A percentile compares a stretch with the other conserved stretches of the same genome.
Conservation (phyloP, 35 echinoderm and acorn worm species). For the Patiria miniata region DNA sequence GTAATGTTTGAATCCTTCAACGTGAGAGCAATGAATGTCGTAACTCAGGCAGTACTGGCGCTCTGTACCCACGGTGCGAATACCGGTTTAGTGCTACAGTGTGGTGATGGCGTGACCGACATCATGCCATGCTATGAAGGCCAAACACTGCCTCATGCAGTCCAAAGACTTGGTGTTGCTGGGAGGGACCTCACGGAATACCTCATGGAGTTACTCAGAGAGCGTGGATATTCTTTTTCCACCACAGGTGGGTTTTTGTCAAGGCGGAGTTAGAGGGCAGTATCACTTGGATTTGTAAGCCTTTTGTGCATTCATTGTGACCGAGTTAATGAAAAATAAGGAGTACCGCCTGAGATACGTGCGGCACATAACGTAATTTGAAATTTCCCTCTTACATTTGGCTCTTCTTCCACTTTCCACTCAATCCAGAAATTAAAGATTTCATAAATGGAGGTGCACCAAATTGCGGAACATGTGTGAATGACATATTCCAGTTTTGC, state of each 20-base stretch:
- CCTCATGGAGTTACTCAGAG: constrained; percentile 2
- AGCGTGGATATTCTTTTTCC: constrained; percentile 19
- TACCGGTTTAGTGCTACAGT: constrained; percentile 5
- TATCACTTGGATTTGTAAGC: too few relatives aligned
- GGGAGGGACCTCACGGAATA: constrained; percentile 45
- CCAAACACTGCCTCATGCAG: background rate
- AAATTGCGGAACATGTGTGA: too few relatives aligned
- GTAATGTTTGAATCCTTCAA: constrained; percentile 57
- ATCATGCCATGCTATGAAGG: constrained; percentile 36
- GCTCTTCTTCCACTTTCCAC: too few relatives aligned
- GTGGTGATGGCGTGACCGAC: constrained; percentile 34
- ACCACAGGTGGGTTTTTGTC: background rate
- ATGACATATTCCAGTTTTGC: too few relatives aligned
- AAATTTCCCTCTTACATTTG: too few relatives aligned
- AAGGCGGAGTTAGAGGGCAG: too few relatives aligned
- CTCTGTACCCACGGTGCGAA: constrained; percentile 27
- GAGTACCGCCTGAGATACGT: too few relatives aligned
- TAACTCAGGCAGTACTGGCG: constrained; percentile 34
- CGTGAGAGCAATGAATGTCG: constrained; percentile 6
- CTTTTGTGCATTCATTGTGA: too few relatives aligned
- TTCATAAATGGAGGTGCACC: too few relatives aligned
- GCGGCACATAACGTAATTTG: too few relatives aligned
- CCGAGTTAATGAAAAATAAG: too few relatives aligned
- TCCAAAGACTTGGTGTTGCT: constrained; percentile 3
- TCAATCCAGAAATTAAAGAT: too few relatives aligned